phyloP scores from a whole-genome alignment of 2,113 vertebrate species.

The Boulengeromyrus knoepffleri region DNA sequence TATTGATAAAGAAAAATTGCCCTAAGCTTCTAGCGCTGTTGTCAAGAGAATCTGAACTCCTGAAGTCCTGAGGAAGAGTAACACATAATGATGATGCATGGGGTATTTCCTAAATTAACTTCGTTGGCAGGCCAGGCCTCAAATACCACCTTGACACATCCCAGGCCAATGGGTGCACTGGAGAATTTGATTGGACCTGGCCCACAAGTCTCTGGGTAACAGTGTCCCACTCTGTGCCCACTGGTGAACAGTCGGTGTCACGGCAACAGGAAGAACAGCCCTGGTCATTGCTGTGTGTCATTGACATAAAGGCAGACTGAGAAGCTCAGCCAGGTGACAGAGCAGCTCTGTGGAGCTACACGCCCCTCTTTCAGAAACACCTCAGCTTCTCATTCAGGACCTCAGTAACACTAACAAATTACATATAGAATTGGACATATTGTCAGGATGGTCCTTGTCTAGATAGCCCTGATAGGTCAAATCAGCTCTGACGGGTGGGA shows the following conservation, averaged over 20 bases:
- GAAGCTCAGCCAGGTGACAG: neutral
- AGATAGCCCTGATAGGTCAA: neutral
- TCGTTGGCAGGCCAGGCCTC: neutral
- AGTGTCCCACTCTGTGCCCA: neutral
- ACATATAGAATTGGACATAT: neutral
- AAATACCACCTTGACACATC: neutral
- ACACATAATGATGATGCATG: neutral
- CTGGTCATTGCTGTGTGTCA: neutral
- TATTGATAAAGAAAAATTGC: constrained; percentile 31
- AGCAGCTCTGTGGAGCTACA: neutral
- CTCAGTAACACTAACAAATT: neutral
- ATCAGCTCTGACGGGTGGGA: neutral
- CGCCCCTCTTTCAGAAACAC: neutral
- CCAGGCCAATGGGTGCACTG: neutral
- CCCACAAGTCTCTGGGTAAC: neutral
- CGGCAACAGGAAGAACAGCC: neutral
- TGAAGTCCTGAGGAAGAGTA: neutral
- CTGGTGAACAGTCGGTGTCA: neutral
- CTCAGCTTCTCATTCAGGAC: neutral
- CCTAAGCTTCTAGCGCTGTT: constrained; percentile 4
- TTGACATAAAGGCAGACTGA: neutral
- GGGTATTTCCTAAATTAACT: neutral
- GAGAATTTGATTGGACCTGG: neutral
- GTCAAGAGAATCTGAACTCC: constrained; percentile 14
- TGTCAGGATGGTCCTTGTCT: neutral